These are phyloP conservation scores for Rhagophthalmus giganteus DNA, from an alignment of 2,888 invertebrate genomes.

Conservation along the genomic window DNA sequence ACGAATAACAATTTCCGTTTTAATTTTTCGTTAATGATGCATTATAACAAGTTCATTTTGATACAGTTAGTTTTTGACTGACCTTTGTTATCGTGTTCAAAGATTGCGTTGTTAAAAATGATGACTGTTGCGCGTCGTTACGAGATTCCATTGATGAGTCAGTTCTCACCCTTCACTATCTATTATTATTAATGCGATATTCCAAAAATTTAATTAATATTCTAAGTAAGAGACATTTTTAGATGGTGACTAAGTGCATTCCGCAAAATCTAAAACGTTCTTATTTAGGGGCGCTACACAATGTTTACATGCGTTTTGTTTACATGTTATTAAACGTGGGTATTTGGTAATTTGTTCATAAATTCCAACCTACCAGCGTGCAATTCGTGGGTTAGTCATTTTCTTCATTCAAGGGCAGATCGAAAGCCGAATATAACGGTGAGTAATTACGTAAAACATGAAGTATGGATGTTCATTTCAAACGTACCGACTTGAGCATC, in stretches of 20 bases:
- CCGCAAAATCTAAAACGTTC: conserved; percentile 1
- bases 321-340: conserved; percentile 12
- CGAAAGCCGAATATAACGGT: conserved; percentile 22
- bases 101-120: no score
- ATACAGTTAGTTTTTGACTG: no score
- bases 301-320: conserved; percentile 5
- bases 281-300: conserved; percentile 2
- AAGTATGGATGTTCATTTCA: conserved; percentile 10
- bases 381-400: conserved; percentile 23
- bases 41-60: no score
- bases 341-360: conserved; percentile 12
- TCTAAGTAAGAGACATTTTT: background rate
- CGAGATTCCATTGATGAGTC: no score
- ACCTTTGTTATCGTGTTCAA: no score
- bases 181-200: background rate
- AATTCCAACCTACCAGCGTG: conserved; percentile 19
- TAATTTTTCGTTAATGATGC: no score
- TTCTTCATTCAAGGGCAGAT: conserved; percentile 24
- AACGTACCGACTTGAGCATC: conserved; percentile 1
- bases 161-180: no score
- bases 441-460: conserved; percentile 18
- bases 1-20: no score
- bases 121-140: no score
- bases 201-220: background rate
- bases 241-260: background rate